Conservation (phyloP, 2,797 vertebrate species). For the Pygocentrus nattereri region DNA sequence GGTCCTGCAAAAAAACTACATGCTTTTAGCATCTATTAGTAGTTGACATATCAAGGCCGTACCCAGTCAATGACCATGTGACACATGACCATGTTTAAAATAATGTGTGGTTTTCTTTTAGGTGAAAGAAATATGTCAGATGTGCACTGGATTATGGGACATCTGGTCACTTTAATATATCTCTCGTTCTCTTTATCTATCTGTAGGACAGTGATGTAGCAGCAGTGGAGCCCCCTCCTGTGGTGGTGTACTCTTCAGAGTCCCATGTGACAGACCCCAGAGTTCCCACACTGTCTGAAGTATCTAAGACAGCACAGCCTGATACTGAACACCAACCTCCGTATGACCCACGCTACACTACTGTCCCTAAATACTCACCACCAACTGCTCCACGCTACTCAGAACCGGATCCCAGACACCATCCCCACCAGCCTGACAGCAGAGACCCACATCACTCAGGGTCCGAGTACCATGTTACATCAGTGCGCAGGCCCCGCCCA, state of each 20-base stretch:
- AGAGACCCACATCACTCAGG: slow-evolving; percentile 16
- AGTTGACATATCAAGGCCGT: too few species aligned
- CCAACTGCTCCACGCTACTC: slow-evolving; percentile 32
- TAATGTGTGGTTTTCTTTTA: too few species aligned
- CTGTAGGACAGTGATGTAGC: slow-evolving; percentile 86
- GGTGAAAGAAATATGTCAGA: too few species aligned
- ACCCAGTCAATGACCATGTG: too few species aligned
- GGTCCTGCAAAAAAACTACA: too few species aligned
- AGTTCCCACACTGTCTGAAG: slow-evolving; percentile 25
- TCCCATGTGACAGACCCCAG: slow-evolving; percentile 34
- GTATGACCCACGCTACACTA: slow-evolving; percentile 33
- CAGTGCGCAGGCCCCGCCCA: slow-evolving; percentile 63
- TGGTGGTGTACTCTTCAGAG: slow-evolving; percentile 74
- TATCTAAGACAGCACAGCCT: slow-evolving; percentile 38
- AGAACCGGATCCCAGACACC: slow-evolving; percentile 45
- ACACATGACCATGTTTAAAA: too few species aligned
- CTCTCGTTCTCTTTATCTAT: not conserved
- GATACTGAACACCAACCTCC: slow-evolving; percentile 54
- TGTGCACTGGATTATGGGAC: too few species aligned
- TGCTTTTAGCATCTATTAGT: too few species aligned
- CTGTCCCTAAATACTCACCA: slow-evolving; percentile 42
- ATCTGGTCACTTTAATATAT: too few species aligned
- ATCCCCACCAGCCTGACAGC: slow-evolving; percentile 28
- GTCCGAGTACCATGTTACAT: slow-evolving; percentile 58
- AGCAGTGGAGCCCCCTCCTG: slow-evolving; percentile 76